phyloP scores from a whole-genome alignment of 2,888 invertebrate genomes.

The Cephus pygmeus region DNA sequence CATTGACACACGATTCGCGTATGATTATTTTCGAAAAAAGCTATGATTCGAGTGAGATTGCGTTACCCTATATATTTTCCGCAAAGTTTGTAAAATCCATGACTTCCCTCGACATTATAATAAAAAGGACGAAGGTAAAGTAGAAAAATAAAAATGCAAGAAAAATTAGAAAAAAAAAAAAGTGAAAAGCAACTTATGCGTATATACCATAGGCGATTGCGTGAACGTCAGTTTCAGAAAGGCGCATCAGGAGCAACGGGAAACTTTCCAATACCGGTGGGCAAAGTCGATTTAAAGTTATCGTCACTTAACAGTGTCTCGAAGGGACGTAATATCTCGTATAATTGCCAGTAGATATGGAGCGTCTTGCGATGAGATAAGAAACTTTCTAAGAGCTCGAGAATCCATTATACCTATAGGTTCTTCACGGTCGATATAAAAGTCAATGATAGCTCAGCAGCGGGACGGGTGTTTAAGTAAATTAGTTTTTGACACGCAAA shows the following conservation, averaged over 20 bases:
- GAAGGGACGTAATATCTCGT: conserved; percentile 21
- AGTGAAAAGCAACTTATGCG: too few relatives aligned
- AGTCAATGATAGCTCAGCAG: background rate
- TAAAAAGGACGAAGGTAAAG: background rate
- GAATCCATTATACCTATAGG: background rate
- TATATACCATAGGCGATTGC: background rate
- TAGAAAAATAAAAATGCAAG: background rate
- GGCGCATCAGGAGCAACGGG: background rate
- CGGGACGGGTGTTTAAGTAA: background rate
- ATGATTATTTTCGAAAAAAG: background rate
- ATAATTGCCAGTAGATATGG: conserved; percentile 17
- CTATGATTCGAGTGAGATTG: background rate
- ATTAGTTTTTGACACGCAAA: background rate
- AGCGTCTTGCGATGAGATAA: background rate
- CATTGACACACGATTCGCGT: background rate
- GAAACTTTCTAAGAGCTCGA: background rate
- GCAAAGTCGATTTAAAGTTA: conserved; percentile 9
- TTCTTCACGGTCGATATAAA: background rate
- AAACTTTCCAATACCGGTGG: conserved; percentile 10
- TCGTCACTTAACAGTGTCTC: background rate
- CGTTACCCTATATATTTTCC: background rate
- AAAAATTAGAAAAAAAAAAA: background rate
- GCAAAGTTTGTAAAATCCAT: background rate
- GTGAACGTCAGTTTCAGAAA: background rate
- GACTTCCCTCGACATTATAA: background rate